Evolutionary conservation across 64 coral and sea anemone genomes (phyloP).

Genomic region (Stylophora pistillata): DNA sequence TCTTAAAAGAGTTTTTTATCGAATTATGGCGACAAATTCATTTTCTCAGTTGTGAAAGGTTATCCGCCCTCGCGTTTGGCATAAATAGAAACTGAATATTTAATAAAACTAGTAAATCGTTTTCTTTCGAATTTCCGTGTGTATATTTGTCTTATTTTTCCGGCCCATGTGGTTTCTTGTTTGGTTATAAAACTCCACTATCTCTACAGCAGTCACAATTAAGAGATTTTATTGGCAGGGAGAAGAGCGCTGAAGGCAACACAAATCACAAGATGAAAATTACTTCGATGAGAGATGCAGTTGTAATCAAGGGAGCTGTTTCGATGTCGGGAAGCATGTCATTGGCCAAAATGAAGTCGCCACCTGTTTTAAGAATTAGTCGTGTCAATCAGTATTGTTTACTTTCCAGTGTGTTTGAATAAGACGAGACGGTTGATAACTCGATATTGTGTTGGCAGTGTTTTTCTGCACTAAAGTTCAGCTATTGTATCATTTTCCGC

Average conservation of each 20-base stretch:
- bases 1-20: conserved; percentile 1
- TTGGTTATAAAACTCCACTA: conserved; percentile 36
- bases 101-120: conserved; percentile 12
- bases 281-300: conserved; percentile 1
- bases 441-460: conserved; percentile 35
- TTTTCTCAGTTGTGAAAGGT: background rate
- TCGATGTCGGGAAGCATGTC: background rate
- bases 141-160: conserved; percentile 8
- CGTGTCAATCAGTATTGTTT: conserved; percentile 51
- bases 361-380: conserved; percentile 29
- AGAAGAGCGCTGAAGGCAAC: background rate
- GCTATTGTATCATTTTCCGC: background rate
- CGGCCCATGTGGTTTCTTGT: conserved; percentile 28
- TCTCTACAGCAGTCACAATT: conserved; percentile 39
- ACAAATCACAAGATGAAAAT: conserved; percentile 6
- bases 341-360: background rate
- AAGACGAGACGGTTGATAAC: conserved; percentile 30
- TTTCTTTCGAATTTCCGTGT: conserved; percentile 25
- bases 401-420: conserved; percentile 20
- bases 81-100: conserved; percentile 33
- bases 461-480: background rate
- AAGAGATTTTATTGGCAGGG: conserved; percentile 15
- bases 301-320: background rate
- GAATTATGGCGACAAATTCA: background rate
- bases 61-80: background rate